Conservation (phyloP, 2,797 vertebrate genomes). For the Epinephelus coioides region DNA sequence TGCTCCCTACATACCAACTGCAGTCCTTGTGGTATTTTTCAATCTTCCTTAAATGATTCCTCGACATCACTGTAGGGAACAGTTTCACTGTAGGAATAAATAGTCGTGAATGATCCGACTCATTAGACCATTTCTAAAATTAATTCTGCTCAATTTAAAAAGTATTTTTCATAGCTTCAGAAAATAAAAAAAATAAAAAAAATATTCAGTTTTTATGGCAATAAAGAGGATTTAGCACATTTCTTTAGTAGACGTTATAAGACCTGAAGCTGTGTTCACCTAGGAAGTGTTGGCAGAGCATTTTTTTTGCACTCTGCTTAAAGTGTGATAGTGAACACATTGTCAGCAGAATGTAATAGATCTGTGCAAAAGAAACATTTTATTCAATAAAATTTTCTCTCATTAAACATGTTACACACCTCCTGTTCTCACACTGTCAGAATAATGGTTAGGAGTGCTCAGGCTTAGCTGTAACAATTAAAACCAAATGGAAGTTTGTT, state of each 20-base stretch:
- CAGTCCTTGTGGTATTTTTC: neutral
- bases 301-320: constrained; percentile 6
- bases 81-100: neutral
- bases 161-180: neutral
- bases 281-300: constrained; percentile 15
- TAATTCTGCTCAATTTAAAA: neutral
- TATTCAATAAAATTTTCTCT: constrained; percentile 56
- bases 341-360: constrained; percentile 49
- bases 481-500: constrained; percentile 55
- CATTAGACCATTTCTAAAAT: constrained; percentile 18
- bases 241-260: neutral
- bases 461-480: constrained; percentile 59
- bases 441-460: constrained; percentile 30
- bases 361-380: constrained; percentile 38
- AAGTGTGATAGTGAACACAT: constrained; percentile 34
- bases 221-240: constrained; percentile 7
- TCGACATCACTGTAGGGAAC: neutral
- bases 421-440: constrained; percentile 33
- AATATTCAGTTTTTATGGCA: constrained; percentile 1
- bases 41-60: constrained; percentile 2
- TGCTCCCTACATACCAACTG: neutral
- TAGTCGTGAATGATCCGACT: neutral
- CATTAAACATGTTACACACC: constrained; percentile 53
- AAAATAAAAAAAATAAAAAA: neutral
- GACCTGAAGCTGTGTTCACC: constrained; percentile 3